Percentiles rank a stretch among this genome's conserved stretches.
These are phyloP conservation scores for Caranx melampygus DNA, from an alignment of 2,113 vertebrate genomes.

Conservation along the genomic window DNA sequence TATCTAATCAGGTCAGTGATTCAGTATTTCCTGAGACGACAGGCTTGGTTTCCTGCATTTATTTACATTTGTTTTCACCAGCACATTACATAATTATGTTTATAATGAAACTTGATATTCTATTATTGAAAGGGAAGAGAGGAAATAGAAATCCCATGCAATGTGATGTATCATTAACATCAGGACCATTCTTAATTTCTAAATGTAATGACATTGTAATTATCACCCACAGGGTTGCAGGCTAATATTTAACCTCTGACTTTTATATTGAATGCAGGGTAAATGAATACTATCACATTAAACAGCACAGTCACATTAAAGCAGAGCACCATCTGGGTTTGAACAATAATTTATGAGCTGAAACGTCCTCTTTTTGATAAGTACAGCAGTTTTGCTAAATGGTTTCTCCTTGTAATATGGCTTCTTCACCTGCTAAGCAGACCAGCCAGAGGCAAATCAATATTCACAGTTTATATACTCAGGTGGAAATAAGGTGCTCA, in stretches of 20 bases:
- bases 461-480: slow-evolving; percentile 63
- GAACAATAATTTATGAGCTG: slow-evolving; percentile 26
- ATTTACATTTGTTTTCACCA: not conserved
- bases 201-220: too few species aligned
- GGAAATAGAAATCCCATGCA: too few species aligned
- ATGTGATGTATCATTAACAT: too few species aligned
- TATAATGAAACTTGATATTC: not conserved
- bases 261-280: slow-evolving; percentile 9
- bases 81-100: not conserved
- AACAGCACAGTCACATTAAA: not conserved
- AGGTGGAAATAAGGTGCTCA: slow-evolving; percentile 55
- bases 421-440: slow-evolving; percentile 54
- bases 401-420: slow-evolving; percentile 48
- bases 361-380: slow-evolving; percentile 28
- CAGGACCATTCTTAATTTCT: too few species aligned
- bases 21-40: too few species aligned
- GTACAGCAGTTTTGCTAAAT: slow-evolving; percentile 29
- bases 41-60: not conserved
- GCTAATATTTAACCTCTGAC: slow-evolving; percentile 7
- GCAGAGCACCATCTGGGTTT: slow-evolving; percentile 11
- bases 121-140: too few species aligned
- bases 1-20: too few species aligned
- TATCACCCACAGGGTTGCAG: not conserved
- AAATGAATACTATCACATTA: not conserved
- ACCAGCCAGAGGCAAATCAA: slow-evolving; percentile 59